Conservation (phyloP, 2,888 invertebrate species). For the Macaria liturata region DNA sequence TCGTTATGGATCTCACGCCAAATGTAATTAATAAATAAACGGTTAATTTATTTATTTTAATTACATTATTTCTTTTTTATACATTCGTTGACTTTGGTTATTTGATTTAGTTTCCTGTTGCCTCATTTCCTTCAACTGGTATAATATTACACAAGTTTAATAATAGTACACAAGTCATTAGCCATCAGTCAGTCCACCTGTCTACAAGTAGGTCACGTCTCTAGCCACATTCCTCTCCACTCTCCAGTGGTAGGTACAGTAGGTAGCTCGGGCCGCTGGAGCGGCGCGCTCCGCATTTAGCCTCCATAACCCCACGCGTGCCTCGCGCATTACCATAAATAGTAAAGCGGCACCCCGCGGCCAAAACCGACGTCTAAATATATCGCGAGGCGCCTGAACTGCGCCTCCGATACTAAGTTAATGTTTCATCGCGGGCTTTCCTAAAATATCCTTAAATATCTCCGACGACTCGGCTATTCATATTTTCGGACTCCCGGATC, state of each 20-base stretch:
- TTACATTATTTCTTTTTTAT: constrained; percentile 83
- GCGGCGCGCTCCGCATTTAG: constrained; percentile 48
- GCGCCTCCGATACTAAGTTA: constrained; percentile 27
- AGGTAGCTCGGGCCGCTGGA: constrained; percentile 6
- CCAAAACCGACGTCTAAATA: constrained; percentile 70
- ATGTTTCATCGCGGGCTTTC: constrained; percentile 44
- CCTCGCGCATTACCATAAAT: constrained; percentile 75
- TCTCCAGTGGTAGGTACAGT: too few species aligned
- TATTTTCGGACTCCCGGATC: constrained; percentile 54
- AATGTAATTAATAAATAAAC: constrained; percentile 84
- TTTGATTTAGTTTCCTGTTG: constrained; percentile 55
- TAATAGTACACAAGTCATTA: constrained; percentile 17
- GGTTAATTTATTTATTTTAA: constrained; percentile 85
- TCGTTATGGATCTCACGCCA: constrained; percentile 83
- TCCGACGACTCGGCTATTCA: constrained; percentile 47
- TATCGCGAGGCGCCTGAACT: constrained; percentile 50
- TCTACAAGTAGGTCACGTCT: constrained; percentile 58
- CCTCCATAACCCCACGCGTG: constrained; percentile 58
- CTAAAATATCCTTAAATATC: constrained; percentile 32
- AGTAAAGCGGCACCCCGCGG: constrained; percentile 60
- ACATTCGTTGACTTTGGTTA: constrained; percentile 73
- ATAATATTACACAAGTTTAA: constrained; percentile 38
- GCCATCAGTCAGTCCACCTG: constrained; percentile 39
- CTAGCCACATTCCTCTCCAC: constrained; percentile 43
- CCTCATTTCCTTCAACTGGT: constrained; percentile 40